Conservation (phyloP, 35 echinoderm and acorn worm genomes). For the Ophiothrix spiculata region DNA sequence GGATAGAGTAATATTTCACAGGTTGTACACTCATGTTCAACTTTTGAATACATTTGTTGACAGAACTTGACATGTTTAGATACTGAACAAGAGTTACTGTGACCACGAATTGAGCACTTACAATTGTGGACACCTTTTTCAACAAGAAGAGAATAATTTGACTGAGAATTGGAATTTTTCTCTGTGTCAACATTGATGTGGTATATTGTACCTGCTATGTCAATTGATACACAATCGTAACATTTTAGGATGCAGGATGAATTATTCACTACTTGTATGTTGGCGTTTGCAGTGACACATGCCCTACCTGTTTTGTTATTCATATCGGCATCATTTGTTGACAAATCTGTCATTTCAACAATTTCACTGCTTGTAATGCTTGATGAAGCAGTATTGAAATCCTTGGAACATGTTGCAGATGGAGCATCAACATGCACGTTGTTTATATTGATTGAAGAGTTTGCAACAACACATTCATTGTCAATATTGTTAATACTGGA, state of each 20-base stretch:
- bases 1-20: not conserved
- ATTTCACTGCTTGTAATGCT: no score
- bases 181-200: not conserved
- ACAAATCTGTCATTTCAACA: no score
- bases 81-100: not conserved
- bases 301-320: not conserved
- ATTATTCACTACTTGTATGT: no score
- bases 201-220: not conserved
- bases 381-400: no score
- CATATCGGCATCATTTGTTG: no score
- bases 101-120: not conserved
- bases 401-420: no score
- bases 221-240: no score
- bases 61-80: not conserved
- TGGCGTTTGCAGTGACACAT: not conserved
- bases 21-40: not conserved
- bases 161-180: not conserved
- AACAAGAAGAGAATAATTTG: not conserved
- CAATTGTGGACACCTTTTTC: not conserved
- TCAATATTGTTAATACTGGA: no score
- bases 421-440: no score
- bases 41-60: not conserved
- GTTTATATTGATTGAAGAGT: no score
- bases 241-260: no score
- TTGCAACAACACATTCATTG: no score